Evolutionary conservation across 1,140 invertebrate genomes (phyloP).

Genomic region (Anastrepha obliqua): DNA sequence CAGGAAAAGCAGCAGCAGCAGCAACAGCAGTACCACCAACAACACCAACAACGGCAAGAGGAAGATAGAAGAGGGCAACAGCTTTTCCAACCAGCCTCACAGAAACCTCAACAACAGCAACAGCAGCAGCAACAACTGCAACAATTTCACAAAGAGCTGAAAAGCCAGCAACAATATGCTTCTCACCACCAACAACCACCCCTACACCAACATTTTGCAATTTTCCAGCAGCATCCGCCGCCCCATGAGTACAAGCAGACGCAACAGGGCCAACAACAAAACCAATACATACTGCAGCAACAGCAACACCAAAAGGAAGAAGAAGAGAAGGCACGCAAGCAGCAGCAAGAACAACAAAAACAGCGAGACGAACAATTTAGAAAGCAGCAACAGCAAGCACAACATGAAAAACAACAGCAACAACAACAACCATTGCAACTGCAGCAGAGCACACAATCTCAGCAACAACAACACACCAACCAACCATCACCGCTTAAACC

Average conservation of each 20-base stretch:
- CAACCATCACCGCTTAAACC: neutral
- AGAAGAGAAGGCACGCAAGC: neutral
- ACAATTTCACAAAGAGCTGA: neutral
- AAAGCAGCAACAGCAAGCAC: neutral
- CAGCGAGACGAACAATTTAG: neutral
- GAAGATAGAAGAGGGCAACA: conserved; percentile 54
- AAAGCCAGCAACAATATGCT: neutral
- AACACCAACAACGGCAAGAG: neutral
- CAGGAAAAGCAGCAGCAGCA: conserved; percentile 1
- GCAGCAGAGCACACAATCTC: neutral
- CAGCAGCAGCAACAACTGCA: neutral
- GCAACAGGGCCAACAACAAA: neutral
- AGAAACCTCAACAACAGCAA: neutral
- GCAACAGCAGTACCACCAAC: neutral
- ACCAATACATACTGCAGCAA: neutral
- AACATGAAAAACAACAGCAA: neutral
- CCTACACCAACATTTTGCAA: neutral
- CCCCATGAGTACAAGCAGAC: conserved; percentile 7
- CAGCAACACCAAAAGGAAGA: neutral
- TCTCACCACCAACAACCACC: neutral
- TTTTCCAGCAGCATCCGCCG: conserved; percentile 36
- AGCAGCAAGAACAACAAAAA: neutral
- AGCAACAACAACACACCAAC: neutral
- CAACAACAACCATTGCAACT: neutral
- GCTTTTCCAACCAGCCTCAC: neutral